Conservation (phyloP, 2,113 vertebrate genomes). For the Meles meles region DNA sequence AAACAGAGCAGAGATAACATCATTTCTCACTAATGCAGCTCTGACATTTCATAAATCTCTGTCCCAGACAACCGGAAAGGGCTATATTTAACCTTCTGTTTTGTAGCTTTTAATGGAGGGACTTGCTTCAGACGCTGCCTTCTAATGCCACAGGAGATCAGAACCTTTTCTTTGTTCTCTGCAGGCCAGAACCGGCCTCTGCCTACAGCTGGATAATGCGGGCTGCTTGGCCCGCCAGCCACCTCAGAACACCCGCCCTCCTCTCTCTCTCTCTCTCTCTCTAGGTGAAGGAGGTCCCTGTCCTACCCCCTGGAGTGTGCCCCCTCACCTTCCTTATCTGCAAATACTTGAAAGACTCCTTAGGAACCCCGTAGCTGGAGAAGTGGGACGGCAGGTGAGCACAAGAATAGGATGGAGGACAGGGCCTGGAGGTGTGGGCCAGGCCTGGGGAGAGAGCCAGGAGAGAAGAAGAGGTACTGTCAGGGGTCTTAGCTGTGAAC, state of each 20-base stretch:
- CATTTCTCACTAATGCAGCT: conserved; percentile 44
- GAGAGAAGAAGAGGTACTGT: not conserved
- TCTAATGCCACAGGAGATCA: conserved; percentile 48
- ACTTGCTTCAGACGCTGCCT: conserved; percentile 49
- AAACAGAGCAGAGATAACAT: conserved; percentile 61
- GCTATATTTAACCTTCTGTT: conserved; percentile 70
- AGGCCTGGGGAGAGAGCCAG: not conserved
- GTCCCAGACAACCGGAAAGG: conserved; percentile 67
- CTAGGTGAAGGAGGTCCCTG: not conserved
- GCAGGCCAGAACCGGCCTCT: not conserved
- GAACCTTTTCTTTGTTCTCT: conserved; percentile 55
- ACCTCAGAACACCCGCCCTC: not conserved
- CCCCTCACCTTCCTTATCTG: conserved; percentile 17
- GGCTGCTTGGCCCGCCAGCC: not conserved
- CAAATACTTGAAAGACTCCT: not conserved
- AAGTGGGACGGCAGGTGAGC: not conserved
- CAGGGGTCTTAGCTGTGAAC: not conserved
- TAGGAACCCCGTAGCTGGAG: not conserved
- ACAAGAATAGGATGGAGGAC: not conserved
- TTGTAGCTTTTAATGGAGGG: conserved; percentile 61
- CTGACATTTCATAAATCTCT: conserved; percentile 72
- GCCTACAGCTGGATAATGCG: not conserved
- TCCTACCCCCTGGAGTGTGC: not conserved
- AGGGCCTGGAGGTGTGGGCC: not conserved
- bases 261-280: not conserved